These are phyloP conservation scores for Diachasmimorpha longicaudata DNA, from an alignment of 1,140 invertebrate species.

Conservation along the genomic window DNA sequence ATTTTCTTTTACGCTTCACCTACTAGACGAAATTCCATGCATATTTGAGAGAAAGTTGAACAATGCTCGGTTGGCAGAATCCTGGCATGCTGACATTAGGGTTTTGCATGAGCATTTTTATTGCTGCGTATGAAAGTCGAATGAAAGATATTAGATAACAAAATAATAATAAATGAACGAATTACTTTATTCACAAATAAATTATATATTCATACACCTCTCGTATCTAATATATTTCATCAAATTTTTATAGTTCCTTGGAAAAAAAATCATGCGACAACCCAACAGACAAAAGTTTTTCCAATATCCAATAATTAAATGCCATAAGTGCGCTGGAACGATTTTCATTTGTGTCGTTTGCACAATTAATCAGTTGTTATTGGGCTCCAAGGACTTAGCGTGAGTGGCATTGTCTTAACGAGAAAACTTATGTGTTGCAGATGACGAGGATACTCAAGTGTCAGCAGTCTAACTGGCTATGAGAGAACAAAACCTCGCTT, in stretches of 20 bases:
- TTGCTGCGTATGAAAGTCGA: no score
- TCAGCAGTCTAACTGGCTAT: conserved; percentile 63
- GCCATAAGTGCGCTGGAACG: neutral
- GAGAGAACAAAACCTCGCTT: conserved; percentile 21
- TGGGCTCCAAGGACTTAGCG: no score
- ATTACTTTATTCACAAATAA: no score
- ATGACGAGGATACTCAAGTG: conserved; percentile 71
- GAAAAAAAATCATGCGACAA: no score
- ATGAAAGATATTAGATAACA: no score
- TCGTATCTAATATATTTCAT: no score
- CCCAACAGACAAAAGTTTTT: no score
- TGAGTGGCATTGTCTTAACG: no score
- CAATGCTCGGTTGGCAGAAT: neutral
- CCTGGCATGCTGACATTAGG: neutral
- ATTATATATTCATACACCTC: no score
- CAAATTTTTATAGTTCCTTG: no score
- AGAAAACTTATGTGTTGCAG: conserved; percentile 53
- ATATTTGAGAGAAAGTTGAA: neutral
- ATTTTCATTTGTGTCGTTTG: conserved; percentile 15
- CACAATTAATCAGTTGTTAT: neutral
- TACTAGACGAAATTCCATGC: neutral
- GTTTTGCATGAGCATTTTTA: no score
- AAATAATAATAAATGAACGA: no score
- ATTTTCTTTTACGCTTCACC: neutral
- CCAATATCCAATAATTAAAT: neutral